These are phyloP conservation scores for Laodelphax striatellus DNA, from an alignment of 1,140 invertebrate genomes.

Conservation along the genomic window DNA sequence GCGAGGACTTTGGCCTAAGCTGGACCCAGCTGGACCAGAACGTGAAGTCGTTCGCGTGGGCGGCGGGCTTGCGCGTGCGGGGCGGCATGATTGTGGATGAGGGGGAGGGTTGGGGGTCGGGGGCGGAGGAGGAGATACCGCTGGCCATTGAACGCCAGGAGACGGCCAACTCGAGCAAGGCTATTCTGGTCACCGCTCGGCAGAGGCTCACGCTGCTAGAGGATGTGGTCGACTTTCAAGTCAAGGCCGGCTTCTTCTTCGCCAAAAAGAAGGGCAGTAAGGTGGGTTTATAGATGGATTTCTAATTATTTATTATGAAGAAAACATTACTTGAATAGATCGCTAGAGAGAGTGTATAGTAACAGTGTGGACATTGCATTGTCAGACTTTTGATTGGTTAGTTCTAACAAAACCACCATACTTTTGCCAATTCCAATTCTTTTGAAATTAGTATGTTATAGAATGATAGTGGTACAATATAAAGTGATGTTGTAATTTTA, in stretches of 20 bases:
- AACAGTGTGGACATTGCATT: too few relatives aligned
- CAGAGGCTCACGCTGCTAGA: conserved; percentile 30
- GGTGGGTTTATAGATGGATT: not conserved
- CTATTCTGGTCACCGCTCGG: conserved; percentile 32
- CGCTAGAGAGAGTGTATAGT: too few relatives aligned
- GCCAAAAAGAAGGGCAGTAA: conserved; percentile 42
- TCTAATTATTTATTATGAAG: not conserved
- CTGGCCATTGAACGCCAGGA: conserved; percentile 61
- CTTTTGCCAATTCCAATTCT: too few relatives aligned
- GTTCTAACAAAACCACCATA: too few relatives aligned
- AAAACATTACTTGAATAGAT: too few relatives aligned
- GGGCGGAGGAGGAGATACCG: conserved; percentile 23
- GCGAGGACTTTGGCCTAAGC: conserved; percentile 55
- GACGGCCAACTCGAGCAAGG: conserved; percentile 43
- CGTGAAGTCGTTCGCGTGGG: conserved; percentile 43
- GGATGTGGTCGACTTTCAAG: conserved; percentile 67
- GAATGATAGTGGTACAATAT: too few relatives aligned
- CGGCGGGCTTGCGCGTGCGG: too few relatives aligned
- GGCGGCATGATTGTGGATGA: not conserved
- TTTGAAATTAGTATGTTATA: too few relatives aligned
- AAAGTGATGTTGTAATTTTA: too few relatives aligned
- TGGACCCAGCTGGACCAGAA: conserved; percentile 54
- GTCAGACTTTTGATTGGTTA: too few relatives aligned
- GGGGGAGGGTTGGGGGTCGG: conserved; percentile 22
- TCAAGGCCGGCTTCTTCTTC: conserved; percentile 76